These are phyloP conservation scores for Arion vulgaris DNA, from an alignment of 1,140 invertebrate genomes.

Conservation along the genomic window DNA sequence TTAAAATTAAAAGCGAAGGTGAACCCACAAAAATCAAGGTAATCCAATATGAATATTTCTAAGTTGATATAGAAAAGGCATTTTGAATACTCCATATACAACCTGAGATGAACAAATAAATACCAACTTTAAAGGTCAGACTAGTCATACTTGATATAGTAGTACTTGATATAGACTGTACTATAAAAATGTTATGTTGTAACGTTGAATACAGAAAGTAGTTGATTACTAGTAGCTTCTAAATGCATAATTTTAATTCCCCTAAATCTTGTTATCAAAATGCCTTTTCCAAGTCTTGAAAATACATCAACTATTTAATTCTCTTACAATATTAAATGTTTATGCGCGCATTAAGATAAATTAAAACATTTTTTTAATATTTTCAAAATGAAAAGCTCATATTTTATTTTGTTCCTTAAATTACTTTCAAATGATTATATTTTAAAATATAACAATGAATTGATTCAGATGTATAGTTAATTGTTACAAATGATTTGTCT, in stretches of 20 bases:
- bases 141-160: too few species aligned
- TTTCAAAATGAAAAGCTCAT: too few species aligned
- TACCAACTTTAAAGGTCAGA: neutral
- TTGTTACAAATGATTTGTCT: too few species aligned
- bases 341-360: too few species aligned
- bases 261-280: neutral
- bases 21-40: conserved; percentile 10
- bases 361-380: too few species aligned
- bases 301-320: neutral
- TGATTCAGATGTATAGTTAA: too few species aligned
- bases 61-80: conserved; percentile 21
- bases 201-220: neutral
- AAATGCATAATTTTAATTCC: neutral
- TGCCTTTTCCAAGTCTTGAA: neutral
- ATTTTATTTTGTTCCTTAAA: too few species aligned
- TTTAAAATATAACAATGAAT: too few species aligned
- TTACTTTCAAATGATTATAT: too few species aligned
- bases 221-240: too few species aligned
- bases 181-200: neutral
- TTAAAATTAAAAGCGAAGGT: conserved; percentile 31
- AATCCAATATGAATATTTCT: neutral
- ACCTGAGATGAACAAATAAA: neutral
- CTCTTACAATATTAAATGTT: too few species aligned
- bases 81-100: neutral
- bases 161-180: too few species aligned